Evolutionary conservation across 2,888 invertebrate species (phyloP).

Genomic region (Biston betularia): DNA sequence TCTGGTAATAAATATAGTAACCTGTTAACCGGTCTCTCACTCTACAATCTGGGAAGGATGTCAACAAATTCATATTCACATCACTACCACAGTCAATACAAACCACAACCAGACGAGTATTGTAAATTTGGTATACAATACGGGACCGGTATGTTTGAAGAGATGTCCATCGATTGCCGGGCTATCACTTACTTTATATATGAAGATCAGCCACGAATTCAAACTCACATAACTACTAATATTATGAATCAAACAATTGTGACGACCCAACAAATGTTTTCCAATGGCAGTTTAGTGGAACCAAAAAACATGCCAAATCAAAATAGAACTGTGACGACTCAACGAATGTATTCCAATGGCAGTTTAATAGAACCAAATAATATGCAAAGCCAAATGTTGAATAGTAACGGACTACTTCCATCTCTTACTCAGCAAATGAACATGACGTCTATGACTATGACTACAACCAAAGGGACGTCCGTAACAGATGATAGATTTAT

Average conservation of each 20-base stretch:
- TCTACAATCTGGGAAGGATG: constrained; percentile 44
- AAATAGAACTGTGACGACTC: constrained; percentile 8
- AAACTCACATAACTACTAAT: constrained; percentile 7
- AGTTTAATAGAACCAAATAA: constrained; percentile 8
- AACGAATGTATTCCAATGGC: constrained; percentile 24
- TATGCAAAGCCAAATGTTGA: constrained; percentile 4
- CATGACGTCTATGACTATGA: constrained; percentile 12
- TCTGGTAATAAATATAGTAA: constrained; percentile 43
- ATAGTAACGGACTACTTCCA: not conserved
- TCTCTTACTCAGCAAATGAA: constrained; percentile 14
- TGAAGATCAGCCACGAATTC: constrained; percentile 15
- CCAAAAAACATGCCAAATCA: constrained; percentile 7
- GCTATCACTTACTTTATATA: constrained; percentile 43
- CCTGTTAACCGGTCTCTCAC: constrained; percentile 44
- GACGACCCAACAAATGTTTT: constrained; percentile 19
- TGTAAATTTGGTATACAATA: constrained; percentile 45
- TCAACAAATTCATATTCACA: constrained; percentile 21
- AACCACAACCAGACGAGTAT: constrained; percentile 35
- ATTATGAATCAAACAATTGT: constrained; percentile 8
- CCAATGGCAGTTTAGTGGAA: constrained; percentile 21
- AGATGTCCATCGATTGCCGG: constrained; percentile 43
- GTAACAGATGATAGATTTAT: constrained; percentile 30
- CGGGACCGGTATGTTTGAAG: constrained; percentile 32
- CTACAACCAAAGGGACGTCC: constrained; percentile 12
- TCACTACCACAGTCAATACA: constrained; percentile 28